A percentile compares a stretch with the other conserved stretches of the same genome.
These are phyloP conservation scores for Lynx canadensis DNA, from an alignment of 2,113 vertebrate genomes.

Conservation along the genomic window DNA sequence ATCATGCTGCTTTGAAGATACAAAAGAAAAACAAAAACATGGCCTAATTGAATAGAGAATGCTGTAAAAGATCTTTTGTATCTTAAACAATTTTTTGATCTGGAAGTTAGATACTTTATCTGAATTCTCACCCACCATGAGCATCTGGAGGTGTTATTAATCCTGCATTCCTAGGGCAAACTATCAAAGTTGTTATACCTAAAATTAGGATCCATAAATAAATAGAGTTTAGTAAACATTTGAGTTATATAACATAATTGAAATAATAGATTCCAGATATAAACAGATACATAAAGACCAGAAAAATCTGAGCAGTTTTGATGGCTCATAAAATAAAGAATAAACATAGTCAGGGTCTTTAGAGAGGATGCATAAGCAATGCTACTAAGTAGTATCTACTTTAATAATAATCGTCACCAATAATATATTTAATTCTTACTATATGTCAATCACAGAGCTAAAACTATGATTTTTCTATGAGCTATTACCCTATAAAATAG, in stretches of 20 bases:
- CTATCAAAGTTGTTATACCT: neutral
- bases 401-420: neutral
- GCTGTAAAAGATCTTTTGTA: neutral
- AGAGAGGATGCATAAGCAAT: neutral
- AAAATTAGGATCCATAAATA: neutral
- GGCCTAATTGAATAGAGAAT: neutral
- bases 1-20: neutral
- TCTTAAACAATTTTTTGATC: neutral
- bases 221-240: neutral
- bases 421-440: neutral
- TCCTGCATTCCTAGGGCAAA: neutral
- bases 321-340: neutral
- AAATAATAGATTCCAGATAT: conserved; percentile 1
- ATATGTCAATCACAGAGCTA: neutral
- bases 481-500: neutral
- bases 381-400: neutral
- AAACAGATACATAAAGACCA: neutral
- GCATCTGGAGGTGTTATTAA: neutral
- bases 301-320: neutral
- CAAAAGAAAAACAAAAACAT: neutral
- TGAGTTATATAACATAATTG: neutral
- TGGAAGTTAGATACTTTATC: neutral
- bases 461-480: neutral
- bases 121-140: neutral
- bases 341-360: neutral